phyloP scores from a whole-genome alignment of 92 coral and sea anemone genomes.

The Umimayanthus chanpuru region DNA sequence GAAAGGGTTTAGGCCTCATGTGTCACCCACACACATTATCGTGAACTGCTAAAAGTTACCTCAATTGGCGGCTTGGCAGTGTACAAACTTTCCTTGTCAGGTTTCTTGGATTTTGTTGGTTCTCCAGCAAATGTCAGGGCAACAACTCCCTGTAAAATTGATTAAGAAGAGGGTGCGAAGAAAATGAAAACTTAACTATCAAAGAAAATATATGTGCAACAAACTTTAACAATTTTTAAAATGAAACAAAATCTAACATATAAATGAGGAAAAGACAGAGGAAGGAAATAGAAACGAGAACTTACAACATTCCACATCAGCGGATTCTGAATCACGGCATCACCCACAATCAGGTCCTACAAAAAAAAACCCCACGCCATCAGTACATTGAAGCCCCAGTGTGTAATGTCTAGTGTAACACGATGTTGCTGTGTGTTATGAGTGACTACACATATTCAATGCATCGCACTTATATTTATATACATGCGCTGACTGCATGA shows the following conservation, averaged over 20 bases:
- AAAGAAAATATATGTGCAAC: not conserved
- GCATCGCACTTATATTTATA: too few relatives aligned
- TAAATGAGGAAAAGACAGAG: not conserved
- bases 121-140: constrained; percentile 78
- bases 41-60: constrained; percentile 39
- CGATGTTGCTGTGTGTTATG: too few relatives aligned
- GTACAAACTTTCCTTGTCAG: constrained; percentile 80
- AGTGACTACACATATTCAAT: too few relatives aligned
- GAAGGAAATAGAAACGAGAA: not conserved
- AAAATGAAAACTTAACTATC: not conserved
- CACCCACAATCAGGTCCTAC: constrained; percentile 91
- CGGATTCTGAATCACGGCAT: constrained; percentile 95
- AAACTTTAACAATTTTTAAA: too few relatives aligned
- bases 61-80: constrained; percentile 81
- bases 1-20: not conserved
- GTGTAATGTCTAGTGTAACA: not conserved
- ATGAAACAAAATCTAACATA: not conserved
- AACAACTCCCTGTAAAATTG: constrained; percentile 70
- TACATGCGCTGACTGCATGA: too few relatives aligned
- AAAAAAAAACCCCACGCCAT: constrained; percentile 6
- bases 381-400: not conserved
- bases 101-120: constrained; percentile 68
- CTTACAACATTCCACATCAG: constrained; percentile 94
- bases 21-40: not conserved
- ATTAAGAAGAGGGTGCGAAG: not conserved